Evolutionary conservation across 2,113 vertebrate genomes (phyloP).

Genomic region (Cyrtonyx montezumae): DNA sequence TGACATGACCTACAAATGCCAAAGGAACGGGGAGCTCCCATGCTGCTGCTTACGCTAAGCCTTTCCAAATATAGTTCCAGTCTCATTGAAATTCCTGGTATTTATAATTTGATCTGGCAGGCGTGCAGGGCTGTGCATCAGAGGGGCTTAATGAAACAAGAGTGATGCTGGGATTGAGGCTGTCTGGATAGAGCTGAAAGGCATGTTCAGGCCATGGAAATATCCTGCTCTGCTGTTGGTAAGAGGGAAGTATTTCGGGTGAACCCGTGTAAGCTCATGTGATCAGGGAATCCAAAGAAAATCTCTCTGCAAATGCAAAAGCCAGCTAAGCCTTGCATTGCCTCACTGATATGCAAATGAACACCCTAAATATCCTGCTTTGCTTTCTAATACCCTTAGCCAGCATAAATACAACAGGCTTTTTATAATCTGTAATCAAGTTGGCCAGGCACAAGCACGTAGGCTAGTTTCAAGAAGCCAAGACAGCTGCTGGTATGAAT

Average conservation of each 20-base stretch:
- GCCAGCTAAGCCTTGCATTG: conserved; percentile 43
- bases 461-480: not conserved
- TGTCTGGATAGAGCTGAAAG: conserved; percentile 44
- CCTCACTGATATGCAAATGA: conserved; percentile 56
- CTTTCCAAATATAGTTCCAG: conserved; percentile 74
- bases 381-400: conserved; percentile 54
- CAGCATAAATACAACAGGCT: conserved; percentile 47
- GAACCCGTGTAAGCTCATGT: conserved; percentile 23
- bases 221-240: conserved; percentile 11
- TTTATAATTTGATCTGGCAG: conserved; percentile 73
- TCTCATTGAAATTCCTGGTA: conserved; percentile 67
- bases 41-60: conserved; percentile 68
- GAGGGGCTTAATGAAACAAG: conserved; percentile 63
- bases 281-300: conserved; percentile 38
- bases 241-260: not conserved
- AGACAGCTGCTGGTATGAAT: not conserved
- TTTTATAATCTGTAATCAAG: conserved; percentile 38
- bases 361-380: conserved; percentile 59
- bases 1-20: conserved; percentile 74
- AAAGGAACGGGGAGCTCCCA: conserved; percentile 69
- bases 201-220: conserved; percentile 29
- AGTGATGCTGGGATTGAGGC: conserved; percentile 51
- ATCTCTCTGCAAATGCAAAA: conserved; percentile 45
- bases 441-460: not conserved
- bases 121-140: conserved; percentile 59